Evolutionary conservation across 2,888 invertebrate species (phyloP).

Genomic region (Subacronicta megacephala): DNA sequence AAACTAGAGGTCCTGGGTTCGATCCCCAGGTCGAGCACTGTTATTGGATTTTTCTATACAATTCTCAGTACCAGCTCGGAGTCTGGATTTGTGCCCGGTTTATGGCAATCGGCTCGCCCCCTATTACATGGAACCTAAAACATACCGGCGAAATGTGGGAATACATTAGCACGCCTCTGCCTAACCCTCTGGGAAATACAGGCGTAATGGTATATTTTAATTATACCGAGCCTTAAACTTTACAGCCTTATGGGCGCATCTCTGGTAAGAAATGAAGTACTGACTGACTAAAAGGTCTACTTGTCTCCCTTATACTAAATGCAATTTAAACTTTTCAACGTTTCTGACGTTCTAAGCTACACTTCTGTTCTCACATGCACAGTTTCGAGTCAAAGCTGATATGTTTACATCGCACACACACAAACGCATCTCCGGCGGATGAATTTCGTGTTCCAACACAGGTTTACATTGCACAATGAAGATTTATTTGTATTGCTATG

Average conservation of each 20-base stretch:
- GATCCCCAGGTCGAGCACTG: no score
- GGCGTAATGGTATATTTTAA: no score
- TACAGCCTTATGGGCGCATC: neutral
- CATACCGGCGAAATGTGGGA: no score
- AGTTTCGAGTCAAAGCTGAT: constrained; percentile 23
- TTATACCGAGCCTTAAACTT: no score
- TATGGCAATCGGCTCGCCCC: no score
- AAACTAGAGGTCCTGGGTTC: no score
- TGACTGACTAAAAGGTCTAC: neutral
- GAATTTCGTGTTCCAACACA: constrained; percentile 48
- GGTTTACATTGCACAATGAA: constrained; percentile 47
- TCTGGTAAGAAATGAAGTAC: neutral
- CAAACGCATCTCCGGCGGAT: constrained; percentile 30
- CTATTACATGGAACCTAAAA: no score
- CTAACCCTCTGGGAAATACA: no score
- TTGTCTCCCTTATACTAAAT: neutral
- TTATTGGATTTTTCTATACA: no score
- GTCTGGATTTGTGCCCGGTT: no score
- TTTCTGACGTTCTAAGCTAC: constrained; percentile 25
- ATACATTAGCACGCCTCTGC: no score
- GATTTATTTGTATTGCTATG: constrained; percentile 53
- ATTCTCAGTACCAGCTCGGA: no score
- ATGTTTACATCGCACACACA: constrained; percentile 43
- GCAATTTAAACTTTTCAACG: constrained; percentile 31
- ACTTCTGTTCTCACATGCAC: constrained; percentile 32